Evolutionary conservation across 2,113 vertebrate genomes (phyloP).

Genomic region (Pleuronectes platessa): DNA sequence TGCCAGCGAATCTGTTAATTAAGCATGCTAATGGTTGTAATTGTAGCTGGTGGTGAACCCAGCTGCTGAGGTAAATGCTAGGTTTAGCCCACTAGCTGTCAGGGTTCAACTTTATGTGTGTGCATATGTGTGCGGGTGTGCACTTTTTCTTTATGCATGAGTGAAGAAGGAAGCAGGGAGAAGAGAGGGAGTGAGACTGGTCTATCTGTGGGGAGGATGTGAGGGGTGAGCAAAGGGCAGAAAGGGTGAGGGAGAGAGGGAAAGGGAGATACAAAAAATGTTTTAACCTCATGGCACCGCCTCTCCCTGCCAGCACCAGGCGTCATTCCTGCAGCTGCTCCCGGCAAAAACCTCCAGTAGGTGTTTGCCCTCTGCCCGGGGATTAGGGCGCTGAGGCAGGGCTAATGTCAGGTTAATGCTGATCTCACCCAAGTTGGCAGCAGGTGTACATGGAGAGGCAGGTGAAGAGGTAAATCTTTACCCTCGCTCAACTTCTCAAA

Average conservation of each 20-base stretch:
- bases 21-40: slow-evolving; percentile 83
- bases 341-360: slow-evolving; percentile 50
- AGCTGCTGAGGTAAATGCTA: slow-evolving; percentile 84
- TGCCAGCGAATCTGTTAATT: slow-evolving; percentile 84
- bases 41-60: slow-evolving; percentile 81
- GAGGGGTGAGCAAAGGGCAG: slow-evolving; percentile 32
- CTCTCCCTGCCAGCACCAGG: slow-evolving; percentile 21
- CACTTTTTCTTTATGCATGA: slow-evolving; percentile 55
- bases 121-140: background rate
- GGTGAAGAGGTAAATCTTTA: slow-evolving; percentile 23
- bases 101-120: slow-evolving; percentile 52
- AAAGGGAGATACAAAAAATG: slow-evolving; percentile 7
- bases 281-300: background rate
- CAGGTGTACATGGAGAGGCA: slow-evolving; percentile 36
- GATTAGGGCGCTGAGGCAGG: slow-evolving; percentile 42
- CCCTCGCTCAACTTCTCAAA: slow-evolving; percentile 26
- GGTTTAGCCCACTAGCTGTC: slow-evolving; percentile 75
- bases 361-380: slow-evolving; percentile 61
- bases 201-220: background rate
- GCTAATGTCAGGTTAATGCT: slow-evolving; percentile 62
- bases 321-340: slow-evolving; percentile 66
- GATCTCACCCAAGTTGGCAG: slow-evolving; percentile 44
- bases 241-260: slow-evolving; percentile 16
- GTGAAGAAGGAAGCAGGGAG: slow-evolving; percentile 33
- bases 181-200: background rate